A percentile compares a stretch with the other conserved stretches of the same genome.
Evolutionary conservation across 1,140 invertebrate species (phyloP).

Genomic region (Zophobas morio): DNA sequence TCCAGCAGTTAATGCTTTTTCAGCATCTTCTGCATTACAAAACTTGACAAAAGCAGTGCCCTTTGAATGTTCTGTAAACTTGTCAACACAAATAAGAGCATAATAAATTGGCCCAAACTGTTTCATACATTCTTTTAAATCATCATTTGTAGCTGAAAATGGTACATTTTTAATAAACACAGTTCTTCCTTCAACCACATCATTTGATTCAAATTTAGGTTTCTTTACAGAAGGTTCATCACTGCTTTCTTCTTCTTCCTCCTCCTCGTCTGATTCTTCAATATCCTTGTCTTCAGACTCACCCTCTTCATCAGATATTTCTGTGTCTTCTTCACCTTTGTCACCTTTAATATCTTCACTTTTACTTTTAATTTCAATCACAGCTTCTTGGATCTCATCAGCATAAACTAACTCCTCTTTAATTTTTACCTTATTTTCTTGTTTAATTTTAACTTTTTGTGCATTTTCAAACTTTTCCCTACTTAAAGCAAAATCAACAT

Average conservation of each 20-base stretch:
- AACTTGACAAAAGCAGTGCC: conserved; percentile 94
- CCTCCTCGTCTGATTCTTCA: conserved; percentile 53
- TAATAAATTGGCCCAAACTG: conserved; percentile 88
- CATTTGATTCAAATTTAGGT: conserved; percentile 73
- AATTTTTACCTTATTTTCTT: not conserved
- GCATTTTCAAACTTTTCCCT: conserved; percentile 73
- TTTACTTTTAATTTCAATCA: conserved; percentile 45
- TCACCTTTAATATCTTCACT: conserved; percentile 54
- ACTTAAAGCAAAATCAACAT: conserved; percentile 89
- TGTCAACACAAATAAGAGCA: conserved; percentile 88
- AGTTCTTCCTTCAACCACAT: conserved; percentile 88
- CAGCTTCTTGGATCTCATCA: conserved; percentile 51
- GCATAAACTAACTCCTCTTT: conserved; percentile 56
- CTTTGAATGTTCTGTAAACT: conserved; percentile 90
- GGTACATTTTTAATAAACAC: conserved; percentile 94
- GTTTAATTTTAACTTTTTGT: too few species aligned
- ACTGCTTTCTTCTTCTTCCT: conserved; percentile 3
- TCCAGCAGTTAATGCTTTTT: conserved; percentile 78
- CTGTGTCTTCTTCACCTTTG: conserved; percentile 35
- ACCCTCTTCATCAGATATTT: conserved; percentile 28
- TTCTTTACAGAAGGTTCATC: conserved; percentile 2
- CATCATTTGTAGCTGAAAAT: conserved; percentile 85
- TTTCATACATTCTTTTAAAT: conserved; percentile 80
- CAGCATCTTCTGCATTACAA: conserved; percentile 80
- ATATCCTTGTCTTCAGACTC: conserved; percentile 46